Evolutionary conservation across 2,888 invertebrate species (phyloP).

Genomic region (Ennomos erosarius): DNA sequence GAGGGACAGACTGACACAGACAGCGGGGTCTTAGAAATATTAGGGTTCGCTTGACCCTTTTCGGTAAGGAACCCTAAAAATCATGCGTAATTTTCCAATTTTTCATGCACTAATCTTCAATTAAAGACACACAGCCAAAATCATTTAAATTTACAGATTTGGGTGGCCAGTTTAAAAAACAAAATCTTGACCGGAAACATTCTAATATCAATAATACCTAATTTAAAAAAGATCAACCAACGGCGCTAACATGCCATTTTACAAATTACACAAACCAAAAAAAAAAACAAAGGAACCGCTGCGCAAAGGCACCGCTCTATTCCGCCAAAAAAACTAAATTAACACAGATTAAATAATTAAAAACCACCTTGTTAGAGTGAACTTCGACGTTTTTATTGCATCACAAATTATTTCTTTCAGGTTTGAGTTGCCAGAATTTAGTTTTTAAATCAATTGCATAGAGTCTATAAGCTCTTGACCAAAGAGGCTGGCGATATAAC

Average conservation of each 20-base stretch:
- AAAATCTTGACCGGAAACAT: constrained; percentile 65
- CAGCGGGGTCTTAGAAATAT: no score
- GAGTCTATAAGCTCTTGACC: constrained; percentile 34
- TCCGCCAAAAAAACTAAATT: constrained; percentile 71
- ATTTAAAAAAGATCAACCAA: constrained; percentile 68
- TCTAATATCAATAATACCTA: constrained; percentile 70
- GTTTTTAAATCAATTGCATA: constrained; percentile 38
- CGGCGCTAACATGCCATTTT: constrained; percentile 82
- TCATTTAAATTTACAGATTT: constrained; percentile 5
- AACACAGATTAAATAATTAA: constrained; percentile 81
- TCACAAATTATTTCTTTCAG: constrained; percentile 44
- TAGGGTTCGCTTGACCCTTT: no score
- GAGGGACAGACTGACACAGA: no score
- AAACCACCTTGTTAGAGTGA: constrained; percentile 76
- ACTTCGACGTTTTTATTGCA: constrained; percentile 65
- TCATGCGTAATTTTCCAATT: no score
- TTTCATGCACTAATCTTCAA: neutral
- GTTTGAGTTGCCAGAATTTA: constrained; percentile 15
- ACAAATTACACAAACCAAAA: constrained; percentile 78
- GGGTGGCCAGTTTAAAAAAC: constrained; percentile 23
- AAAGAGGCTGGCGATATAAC: constrained; percentile 18
- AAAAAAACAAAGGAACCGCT: constrained; percentile 65
- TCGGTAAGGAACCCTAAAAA: no score
- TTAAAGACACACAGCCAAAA: constrained; percentile 1
- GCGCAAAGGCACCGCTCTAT: constrained; percentile 67